Percentiles rank a stretch among this genome's conserved stretches.
These are phyloP conservation scores for Pilophorus perplexus DNA, from an alignment of 2,888 invertebrate genomes.

Conservation along the genomic window DNA sequence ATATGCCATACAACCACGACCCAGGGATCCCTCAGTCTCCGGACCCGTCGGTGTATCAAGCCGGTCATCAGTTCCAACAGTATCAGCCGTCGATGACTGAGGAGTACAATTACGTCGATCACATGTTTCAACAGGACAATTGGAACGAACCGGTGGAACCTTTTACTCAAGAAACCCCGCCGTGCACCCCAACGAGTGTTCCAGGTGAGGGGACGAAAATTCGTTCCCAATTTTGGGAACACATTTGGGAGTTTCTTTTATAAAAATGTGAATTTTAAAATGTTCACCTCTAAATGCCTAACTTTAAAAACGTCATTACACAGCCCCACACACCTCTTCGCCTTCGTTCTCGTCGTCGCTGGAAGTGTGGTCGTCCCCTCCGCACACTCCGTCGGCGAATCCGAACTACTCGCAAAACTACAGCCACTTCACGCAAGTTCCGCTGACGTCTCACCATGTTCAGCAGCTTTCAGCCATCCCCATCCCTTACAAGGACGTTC, in stretches of 20 bases:
- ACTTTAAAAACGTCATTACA: no score
- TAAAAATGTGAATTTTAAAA: no score
- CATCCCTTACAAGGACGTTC: constrained; percentile 42
- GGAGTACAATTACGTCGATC: constrained; percentile 18
- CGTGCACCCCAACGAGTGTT: constrained; percentile 14
- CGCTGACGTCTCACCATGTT: constrained; percentile 44
- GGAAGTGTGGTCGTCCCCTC: constrained; percentile 28
- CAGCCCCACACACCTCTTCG: no score
- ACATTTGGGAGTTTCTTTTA: no score
- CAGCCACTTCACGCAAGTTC: background rate
- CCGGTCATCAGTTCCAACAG: background rate
- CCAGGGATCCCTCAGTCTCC: background rate
- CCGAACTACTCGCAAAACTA: background rate
- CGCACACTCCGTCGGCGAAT: constrained; percentile 11
- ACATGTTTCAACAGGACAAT: constrained; percentile 9
- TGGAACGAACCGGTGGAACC: constrained; percentile 20
- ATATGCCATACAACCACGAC: constrained; percentile 27
- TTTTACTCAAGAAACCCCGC: constrained; percentile 28
- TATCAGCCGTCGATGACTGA: constrained; percentile 1
- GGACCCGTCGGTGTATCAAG: background rate
- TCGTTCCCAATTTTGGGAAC: no score
- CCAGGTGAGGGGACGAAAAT: no score
- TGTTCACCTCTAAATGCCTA: no score
- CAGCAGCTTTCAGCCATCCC: constrained; percentile 44
- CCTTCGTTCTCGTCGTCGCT: no score